Base-by-base conservation (phyloP, 2,113 vertebrate genomes). In the Prinia subflava region DNA sequence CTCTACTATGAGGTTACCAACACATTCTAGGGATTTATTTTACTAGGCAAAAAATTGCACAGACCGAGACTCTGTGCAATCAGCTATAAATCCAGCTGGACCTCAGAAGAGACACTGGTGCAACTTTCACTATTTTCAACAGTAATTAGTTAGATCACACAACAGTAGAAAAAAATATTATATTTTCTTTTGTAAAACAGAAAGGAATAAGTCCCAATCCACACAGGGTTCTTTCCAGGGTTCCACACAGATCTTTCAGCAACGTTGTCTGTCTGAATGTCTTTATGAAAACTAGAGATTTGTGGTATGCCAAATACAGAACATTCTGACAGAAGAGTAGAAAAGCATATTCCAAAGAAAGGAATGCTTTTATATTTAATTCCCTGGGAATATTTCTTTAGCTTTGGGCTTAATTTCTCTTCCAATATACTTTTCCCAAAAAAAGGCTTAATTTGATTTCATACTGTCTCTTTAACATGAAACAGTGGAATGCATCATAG, bases 401-500 rank as follows among this genome's bases (percentile, higher is more conserved):
- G 31, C 44, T 94, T 93, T 85, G 56, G 56, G 30, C 49, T 70
- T 89, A 92, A 86, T 86, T 95, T 75, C 42, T 65, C 67, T 41
- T 97, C 59, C 55, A 87, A 21, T 89, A 77, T 50, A 47, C 23
- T 92, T 82, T 91, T 67, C 59, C 71, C 41, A 6, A 70, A 71
- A 73, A 77, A 91, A 68, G 60, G 27, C 79, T 71, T 96, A 74
- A 96, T 92, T 94, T 68, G 42, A 92, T 97, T 97, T 96, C 28
- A 46, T 92, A 86, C 60, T 81, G 41, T 78, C 75, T 89, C 47
- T 94, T 92, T 93, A 96, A 90, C 47, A 86, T 80, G 82, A 78
- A 95, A 81, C 79, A 64, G 63, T 41, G 68, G 71, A 93, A 94
- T 74, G 56, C 55, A 70, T 70, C 63, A 52, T 63, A 56, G 27